These are phyloP conservation scores for Microplitis mediator DNA, from an alignment of 1,140 invertebrate species.

Conservation along the genomic window DNA sequence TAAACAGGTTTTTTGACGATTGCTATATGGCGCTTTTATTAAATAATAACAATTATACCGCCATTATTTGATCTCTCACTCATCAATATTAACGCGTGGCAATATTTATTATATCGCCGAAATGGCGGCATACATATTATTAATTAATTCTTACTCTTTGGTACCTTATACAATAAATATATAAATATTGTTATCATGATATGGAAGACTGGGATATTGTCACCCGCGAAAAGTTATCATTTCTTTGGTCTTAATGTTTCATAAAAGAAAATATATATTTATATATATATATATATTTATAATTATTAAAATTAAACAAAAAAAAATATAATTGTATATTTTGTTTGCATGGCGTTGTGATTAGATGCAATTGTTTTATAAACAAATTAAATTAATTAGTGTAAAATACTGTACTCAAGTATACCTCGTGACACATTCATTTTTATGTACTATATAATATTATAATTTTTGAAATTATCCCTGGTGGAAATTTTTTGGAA, in stretches of 20 bases:
- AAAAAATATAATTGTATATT: slow-evolving; percentile 29
- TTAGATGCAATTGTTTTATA: slow-evolving; percentile 37
- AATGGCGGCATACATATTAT: slow-evolving; percentile 10
- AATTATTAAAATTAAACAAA: slow-evolving; percentile 1
- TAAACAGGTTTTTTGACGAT: not conserved
- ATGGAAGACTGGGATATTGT: slow-evolving; percentile 15
- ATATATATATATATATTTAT: not conserved
- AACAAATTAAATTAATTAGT: slow-evolving; percentile 31
- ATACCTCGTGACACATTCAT: slow-evolving; percentile 26
- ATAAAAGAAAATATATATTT: not conserved
- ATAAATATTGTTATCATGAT: slow-evolving; percentile 26
- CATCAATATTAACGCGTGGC: not conserved
- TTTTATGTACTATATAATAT: too few species aligned
- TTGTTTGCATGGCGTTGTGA: slow-evolving; percentile 41
- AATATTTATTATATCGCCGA: not conserved
- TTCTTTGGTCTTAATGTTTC: not conserved
- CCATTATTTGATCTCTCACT: slow-evolving; percentile 29
- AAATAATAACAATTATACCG: not conserved
- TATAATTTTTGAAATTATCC: too few species aligned
- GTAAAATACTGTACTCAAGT: slow-evolving; percentile 37
- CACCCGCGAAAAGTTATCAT: slow-evolving; percentile 4
- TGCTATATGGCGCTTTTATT: slow-evolving; percentile 1
- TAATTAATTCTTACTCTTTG: slow-evolving; percentile 3
- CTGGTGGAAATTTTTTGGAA: too few species aligned
- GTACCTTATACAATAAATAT: slow-evolving; percentile 12